phyloP scores from a whole-genome alignment of 64 coral and sea anemone genomes.

The Montipora foliosa region DNA sequence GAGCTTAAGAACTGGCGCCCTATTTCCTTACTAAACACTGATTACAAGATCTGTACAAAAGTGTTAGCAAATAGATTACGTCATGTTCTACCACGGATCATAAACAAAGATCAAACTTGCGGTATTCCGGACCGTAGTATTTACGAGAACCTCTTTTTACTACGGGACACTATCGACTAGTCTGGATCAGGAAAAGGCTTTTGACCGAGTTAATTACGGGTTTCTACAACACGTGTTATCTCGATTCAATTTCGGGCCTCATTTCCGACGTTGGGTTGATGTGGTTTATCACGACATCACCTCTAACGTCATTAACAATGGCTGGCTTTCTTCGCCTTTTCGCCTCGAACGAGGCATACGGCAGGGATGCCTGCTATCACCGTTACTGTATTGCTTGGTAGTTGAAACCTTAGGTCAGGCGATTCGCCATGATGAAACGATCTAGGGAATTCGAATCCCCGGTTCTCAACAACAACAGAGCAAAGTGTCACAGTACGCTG shows the following conservation, averaged over 20 bases:
- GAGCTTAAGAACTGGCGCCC: no score
- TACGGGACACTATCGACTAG: conserved; percentile 7
- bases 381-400: conserved; percentile 28
- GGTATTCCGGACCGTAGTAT: neutral
- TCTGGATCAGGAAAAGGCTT: conserved; percentile 58
- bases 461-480: neutral
- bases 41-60: no score
- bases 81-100: no score
- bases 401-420: conserved; percentile 34
- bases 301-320: neutral
- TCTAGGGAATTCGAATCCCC: conserved; percentile 22
- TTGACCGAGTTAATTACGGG: conserved; percentile 9
- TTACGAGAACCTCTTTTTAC: neutral
- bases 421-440: neutral
- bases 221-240: neutral
- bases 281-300: neutral
- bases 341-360: neutral
- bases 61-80: no score
- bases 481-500: conserved; percentile 44
- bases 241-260: neutral
- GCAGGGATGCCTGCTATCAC: conserved; percentile 45
- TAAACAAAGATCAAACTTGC: neutral
- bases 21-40: no score
- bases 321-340: neutral
- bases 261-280: neutral